Evolutionary conservation across 2,888 invertebrate genomes (phyloP).

Genomic region (Eristalis tenax): DNA sequence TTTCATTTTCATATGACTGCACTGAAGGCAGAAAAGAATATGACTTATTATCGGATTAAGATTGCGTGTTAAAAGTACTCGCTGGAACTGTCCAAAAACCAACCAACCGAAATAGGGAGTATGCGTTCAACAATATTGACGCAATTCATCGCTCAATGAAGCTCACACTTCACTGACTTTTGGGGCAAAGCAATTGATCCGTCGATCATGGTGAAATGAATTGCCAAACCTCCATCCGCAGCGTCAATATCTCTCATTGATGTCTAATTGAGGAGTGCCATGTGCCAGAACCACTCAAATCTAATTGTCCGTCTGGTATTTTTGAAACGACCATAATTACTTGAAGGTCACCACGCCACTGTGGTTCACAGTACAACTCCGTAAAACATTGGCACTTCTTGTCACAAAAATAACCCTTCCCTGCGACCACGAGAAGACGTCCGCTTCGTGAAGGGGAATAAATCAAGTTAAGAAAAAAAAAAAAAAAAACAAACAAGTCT

Average conservation of each 20-base stretch:
- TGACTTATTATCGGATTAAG: no score
- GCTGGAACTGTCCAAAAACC: background rate
- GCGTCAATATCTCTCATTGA: background rate
- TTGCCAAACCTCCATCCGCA: background rate
- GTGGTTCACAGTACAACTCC: background rate
- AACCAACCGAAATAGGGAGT: background rate
- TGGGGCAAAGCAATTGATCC: background rate
- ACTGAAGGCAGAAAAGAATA: no score
- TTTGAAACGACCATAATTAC: conserved; percentile 26
- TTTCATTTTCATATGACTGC: no score
- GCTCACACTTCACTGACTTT: background rate
- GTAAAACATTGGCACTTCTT: background rate
- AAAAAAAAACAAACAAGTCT: background rate
- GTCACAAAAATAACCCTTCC: background rate
- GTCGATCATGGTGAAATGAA: background rate
- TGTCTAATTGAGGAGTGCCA: background rate
- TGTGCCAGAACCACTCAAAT: background rate
- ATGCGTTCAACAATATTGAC: background rate
- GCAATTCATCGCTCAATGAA: background rate
- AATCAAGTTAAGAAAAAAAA: no score
- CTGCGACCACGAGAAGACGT: background rate
- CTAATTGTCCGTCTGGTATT: background rate
- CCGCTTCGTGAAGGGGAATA: background rate
- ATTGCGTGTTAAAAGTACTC: no score
- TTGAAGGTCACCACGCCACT: conserved; percentile 19